phyloP scores from a whole-genome alignment of 1,140 invertebrate genomes.

The Leptinotarsa texana region DNA sequence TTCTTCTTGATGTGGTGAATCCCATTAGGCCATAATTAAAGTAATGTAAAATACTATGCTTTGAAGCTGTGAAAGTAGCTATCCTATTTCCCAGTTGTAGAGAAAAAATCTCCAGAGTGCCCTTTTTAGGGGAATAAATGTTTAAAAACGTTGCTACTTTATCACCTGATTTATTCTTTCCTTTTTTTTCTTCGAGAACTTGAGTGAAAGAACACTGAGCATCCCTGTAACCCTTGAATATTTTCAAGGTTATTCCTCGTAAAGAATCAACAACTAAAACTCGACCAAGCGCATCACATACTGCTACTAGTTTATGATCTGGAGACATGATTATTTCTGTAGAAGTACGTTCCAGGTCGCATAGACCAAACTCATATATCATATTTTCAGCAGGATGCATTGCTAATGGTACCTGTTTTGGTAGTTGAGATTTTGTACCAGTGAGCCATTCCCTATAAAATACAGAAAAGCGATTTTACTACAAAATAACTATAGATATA shows the following conservation, averaged over 20 bases:
- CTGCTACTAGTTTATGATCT: constrained; percentile 75
- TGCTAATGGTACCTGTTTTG: constrained; percentile 55
- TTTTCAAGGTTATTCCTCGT: constrained; percentile 76
- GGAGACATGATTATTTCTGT: constrained; percentile 76
- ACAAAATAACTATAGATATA: too few species aligned
- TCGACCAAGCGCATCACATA: constrained; percentile 85
- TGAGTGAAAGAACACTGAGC: constrained; percentile 91
- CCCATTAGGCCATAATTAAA: constrained; percentile 80
- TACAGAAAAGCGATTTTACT: too few species aligned
- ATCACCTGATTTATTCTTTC: constrained; percentile 53
- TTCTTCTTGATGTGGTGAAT: constrained; percentile 59
- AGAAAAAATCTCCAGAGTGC: constrained; percentile 84
- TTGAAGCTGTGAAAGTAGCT: constrained; percentile 86
- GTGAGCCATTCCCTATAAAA: constrained; percentile 63
- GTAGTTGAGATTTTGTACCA: constrained; percentile 58
- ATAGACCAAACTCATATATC: constrained; percentile 78
- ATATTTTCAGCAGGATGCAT: constrained; percentile 66
- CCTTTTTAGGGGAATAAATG: constrained; percentile 83
- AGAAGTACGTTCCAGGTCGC: constrained; percentile 78
- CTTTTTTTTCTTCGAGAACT: constrained; percentile 65
- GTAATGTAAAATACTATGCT: constrained; percentile 78
- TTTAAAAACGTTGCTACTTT: constrained; percentile 75
- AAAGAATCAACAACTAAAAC: constrained; percentile 83
- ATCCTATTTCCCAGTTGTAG: constrained; percentile 85
- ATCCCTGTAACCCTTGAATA: constrained; percentile 94